Evolutionary conservation across 2,113 vertebrate genomes (phyloP), one percentile per base, ranked within the genome.

Genomic region (Holacanthus passer): DNA sequence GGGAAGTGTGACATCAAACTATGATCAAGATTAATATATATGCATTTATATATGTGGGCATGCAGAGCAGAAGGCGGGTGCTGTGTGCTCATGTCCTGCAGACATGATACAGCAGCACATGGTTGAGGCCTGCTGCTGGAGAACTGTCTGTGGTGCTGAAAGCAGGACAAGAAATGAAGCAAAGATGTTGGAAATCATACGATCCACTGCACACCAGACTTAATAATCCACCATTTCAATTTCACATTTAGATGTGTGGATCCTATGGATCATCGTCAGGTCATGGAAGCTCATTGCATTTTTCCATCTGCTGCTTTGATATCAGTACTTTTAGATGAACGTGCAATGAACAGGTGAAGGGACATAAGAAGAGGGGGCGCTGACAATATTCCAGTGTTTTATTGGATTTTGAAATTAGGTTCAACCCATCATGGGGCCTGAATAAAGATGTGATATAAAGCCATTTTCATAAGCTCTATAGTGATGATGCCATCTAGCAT

Each of bases 61-160:
- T 47, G 53, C 31, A 59, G 59, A 69, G n/a, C 6, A 53, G 62
- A 27, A 19, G 35, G 45, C 50, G 13, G 27, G 24, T 56, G 66
- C 24, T 71, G 68, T 13, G 29, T 20, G 22, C 53, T 62, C 17
- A 52, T 48, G 48, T 73, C 67, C 65, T 45, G 29, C 64, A 73
- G 81, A 62, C 32, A 72, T 37, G 60, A 53, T 45, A n/a, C 24
- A 75, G 55, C 20, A 1, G 35, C 41, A 3, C 47, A 35, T 16
- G 31, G 8, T 43, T 24, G 12, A 17, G 4, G 41, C 69, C 27
- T 48, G 67, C 60, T 70, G 62, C 53, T 58, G 22, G 17, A n/a
- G 84, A 87, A 27, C 90, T 91, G 70, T 87, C 91, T 73, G 0
- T 83, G 88, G 89, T 92, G 74, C 92, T 91, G 88, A 83, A 88